Evolutionary conservation across 2,797 vertebrate species (phyloP).

Genomic region (Hybognathus amarus): DNA sequence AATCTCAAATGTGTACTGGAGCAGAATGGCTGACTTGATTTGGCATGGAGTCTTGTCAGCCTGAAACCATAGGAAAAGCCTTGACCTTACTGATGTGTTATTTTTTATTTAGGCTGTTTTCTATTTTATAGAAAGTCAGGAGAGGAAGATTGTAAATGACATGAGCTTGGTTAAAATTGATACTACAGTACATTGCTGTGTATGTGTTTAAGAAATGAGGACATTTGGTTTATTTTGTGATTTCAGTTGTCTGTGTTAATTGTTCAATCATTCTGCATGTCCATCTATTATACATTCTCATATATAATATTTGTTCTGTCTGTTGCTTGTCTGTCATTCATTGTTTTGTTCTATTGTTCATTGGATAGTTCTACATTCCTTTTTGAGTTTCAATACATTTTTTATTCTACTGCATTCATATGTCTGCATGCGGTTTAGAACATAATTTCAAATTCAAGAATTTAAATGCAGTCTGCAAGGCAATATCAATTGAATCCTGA

Average conservation of each 20-base stretch:
- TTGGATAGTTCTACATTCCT: not conserved
- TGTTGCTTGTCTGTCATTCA: not conserved
- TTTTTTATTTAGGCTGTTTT: not conserved
- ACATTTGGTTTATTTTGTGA: not conserved
- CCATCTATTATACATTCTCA: not conserved
- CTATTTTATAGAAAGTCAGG: conserved; percentile 10
- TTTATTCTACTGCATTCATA: not conserved
- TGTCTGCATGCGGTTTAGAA: not conserved
- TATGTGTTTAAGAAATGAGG: not conserved
- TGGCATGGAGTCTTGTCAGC: conserved; percentile 6
- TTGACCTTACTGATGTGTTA: conserved; percentile 9
- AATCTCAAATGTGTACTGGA: conserved; percentile 15
- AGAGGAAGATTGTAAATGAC: not conserved
- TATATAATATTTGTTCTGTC: not conserved
- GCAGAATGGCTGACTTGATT: conserved; percentile 25
- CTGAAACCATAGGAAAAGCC: not conserved
- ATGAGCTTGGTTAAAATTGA: not conserved
- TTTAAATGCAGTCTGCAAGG: not conserved
- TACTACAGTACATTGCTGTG: not conserved
- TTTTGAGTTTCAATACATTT: not conserved
- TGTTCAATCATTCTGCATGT: not conserved
- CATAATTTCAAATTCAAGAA: not conserved
- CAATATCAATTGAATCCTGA: not conserved
- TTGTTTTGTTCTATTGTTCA: not conserved
- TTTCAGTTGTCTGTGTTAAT: not conserved